These are phyloP conservation scores for Mactromeris polynyma DNA, from an alignment of 2,888 invertebrate genomes.

Conservation along the genomic window DNA sequence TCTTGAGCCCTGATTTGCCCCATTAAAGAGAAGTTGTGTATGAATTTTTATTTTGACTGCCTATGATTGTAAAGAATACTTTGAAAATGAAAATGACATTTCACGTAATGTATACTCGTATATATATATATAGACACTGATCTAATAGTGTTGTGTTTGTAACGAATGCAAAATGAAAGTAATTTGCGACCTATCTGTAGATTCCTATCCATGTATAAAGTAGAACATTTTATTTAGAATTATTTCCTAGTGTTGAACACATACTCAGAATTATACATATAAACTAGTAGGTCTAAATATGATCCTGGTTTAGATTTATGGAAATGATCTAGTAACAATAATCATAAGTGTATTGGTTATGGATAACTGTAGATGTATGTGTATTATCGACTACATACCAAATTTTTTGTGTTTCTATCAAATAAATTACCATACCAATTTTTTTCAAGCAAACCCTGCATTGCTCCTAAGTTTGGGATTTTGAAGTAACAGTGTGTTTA, in stretches of 20 bases:
- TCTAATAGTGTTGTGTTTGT: neutral
- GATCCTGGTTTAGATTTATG: neutral
- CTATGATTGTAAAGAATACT: too few relatives aligned
- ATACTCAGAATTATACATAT: conserved; percentile 5
- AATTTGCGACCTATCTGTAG: neutral
- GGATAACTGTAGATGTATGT: conserved; percentile 9
- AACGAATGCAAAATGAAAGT: neutral
- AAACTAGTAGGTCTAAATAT: neutral
- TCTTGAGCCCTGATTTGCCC: too few relatives aligned
- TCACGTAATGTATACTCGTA: too few relatives aligned
- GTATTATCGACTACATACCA: neutral
- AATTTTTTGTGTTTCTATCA: too few relatives aligned
- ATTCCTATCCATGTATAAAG: neutral
- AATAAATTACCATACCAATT: neutral
- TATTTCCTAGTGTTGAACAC: neutral
- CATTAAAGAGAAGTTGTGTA: too few relatives aligned
- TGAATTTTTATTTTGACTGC: too few relatives aligned
- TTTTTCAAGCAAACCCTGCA: neutral
- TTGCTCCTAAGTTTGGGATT: neutral
- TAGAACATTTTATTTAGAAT: neutral
- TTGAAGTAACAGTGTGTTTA: neutral
- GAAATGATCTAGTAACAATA: neutral
- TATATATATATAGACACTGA: neutral
- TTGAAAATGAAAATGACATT: too few relatives aligned
- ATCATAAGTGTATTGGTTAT: neutral